Evolutionary conservation across 2,888 invertebrate species (phyloP), one percentile per base, ranked within the genome.

Genomic region (Tortricodes alternella): DNA sequence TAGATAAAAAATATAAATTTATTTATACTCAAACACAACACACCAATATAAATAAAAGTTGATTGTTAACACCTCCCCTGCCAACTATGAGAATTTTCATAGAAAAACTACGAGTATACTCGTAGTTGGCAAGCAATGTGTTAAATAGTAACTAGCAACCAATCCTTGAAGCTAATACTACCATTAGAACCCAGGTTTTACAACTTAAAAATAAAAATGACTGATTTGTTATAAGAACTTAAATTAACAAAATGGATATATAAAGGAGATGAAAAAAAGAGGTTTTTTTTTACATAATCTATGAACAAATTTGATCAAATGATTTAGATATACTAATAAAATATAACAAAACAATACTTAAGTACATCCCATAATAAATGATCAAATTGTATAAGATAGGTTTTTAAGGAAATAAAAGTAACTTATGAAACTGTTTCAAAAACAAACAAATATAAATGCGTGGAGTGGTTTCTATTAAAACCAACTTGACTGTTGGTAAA

Each of bases 1-100:
- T 15, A 21, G 11, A 7, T 51, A 41, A 24, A 51, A 50, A 50
- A 51, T 43, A 51, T 21, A 32, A 41, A 41, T 16, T 51, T 41
- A 21, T 39, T 46, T 50, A 15, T 11, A 43, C 43, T 15, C 11
- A 35, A 46, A 37, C 19, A 15, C 37, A 44, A 53, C 44, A 53
- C 44, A 53, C 44, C 46, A 41, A 23, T 3, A 24, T 41, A 41
- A 21, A 41, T 41, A 41, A 21, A 29, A 32, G 29, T 46, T 32
- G 16, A 23, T 27, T 46, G 52, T 53, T 44, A 44, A 49, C n/a
- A n/a, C n/a, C n/a, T n/a, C n/a, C n/a, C n/a, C n/a, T n/a, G n/a
- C n/a, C n/a, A n/a, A n/a, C n/a, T n/a, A n/a, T n/a, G n/a, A n/a
- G n/a, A n/a, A n/a, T n/a, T n/a, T n/a, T n/a, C n/a, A n/a, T n/a